Evolutionary conservation across 2,113 vertebrate genomes (phyloP).

Genomic region (Gymnogyps californianus): DNA sequence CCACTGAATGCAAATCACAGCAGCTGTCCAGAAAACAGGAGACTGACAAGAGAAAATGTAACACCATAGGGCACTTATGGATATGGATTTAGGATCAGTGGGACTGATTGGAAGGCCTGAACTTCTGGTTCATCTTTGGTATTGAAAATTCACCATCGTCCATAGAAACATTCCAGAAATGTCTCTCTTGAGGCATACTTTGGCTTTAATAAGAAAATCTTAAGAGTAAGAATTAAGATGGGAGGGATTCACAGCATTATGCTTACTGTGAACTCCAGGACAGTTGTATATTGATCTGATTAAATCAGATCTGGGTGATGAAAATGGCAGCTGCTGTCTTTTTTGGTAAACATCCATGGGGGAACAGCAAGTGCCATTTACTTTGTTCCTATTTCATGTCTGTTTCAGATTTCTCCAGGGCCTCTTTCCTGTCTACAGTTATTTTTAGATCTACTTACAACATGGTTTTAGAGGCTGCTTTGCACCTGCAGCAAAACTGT

Average conservation of each 20-base stretch:
- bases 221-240: neutral
- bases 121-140: neutral
- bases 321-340: neutral
- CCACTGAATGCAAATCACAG: neutral
- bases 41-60: neutral
- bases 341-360: neutral
- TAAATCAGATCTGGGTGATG: neutral
- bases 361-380: neutral
- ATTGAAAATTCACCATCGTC: neutral
- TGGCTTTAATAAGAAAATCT: neutral
- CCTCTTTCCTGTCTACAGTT: neutral
- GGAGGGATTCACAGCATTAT: neutral
- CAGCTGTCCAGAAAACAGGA: neutral
- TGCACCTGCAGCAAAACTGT: neutral
- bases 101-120: neutral
- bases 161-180: neutral
- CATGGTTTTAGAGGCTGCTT: neutral
- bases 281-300: neutral
- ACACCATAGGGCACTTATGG: neutral
- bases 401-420: neutral
- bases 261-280: neutral
- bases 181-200: neutral
- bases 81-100: neutral
- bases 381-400: neutral
- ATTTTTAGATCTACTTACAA: neutral